Percentiles rank a stretch among this genome's conserved stretches.
phyloP scores from a whole-genome alignment of 2,888 invertebrate species.

The Nephrotoma guestfalica region DNA sequence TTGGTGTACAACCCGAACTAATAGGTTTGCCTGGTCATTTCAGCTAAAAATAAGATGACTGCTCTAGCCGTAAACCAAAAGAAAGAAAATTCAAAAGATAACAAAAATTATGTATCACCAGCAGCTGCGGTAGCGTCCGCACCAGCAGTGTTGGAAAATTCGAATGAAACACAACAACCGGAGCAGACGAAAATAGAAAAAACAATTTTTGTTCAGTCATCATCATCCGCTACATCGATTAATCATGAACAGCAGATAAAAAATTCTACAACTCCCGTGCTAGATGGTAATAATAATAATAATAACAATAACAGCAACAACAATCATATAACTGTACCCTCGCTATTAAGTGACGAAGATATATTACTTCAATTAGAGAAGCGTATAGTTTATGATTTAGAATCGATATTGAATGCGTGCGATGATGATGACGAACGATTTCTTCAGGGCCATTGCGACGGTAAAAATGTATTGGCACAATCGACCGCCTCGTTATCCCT shows the following conservation, averaged over 20 bases:
- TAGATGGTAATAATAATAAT: background rate
- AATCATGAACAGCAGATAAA: background rate
- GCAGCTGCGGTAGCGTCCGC: background rate
- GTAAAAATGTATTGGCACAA: background rate
- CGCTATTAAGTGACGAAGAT: background rate
- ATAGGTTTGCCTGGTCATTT: background rate
- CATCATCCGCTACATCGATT: background rate
- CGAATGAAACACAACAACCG: background rate
- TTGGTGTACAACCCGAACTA: background rate
- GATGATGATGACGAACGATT: background rate
- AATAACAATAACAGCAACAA: background rate
- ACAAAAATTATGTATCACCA: background rate
- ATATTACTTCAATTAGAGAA: background rate
- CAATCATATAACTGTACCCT: background rate
- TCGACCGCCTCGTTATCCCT: background rate
- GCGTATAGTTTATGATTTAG: background rate
- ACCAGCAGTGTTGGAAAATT: background rate
- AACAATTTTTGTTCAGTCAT: background rate
- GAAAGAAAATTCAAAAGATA: background rate
- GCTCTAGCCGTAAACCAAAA: background rate
- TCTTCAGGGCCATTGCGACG: background rate
- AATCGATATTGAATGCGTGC: background rate
- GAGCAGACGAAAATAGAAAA: background rate
- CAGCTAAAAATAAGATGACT: background rate
- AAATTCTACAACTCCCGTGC: background rate